Evolutionary conservation across 30 jellyfish, hydroid and myxozoan genomes (phyloP).

Genomic region (Rhopilema esculentum): DNA sequence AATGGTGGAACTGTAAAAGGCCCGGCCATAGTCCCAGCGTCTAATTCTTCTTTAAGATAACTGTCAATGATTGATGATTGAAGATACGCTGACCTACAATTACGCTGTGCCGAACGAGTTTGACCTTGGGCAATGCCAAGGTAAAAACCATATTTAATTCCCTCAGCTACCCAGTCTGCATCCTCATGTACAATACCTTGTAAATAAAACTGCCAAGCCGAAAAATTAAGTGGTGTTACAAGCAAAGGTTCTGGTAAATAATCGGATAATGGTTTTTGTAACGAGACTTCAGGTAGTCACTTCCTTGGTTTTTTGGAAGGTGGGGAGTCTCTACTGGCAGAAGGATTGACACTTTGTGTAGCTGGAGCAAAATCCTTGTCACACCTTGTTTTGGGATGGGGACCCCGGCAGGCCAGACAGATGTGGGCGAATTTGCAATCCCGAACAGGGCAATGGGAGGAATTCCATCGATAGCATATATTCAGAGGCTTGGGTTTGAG

Average conservation of each 20-base stretch:
- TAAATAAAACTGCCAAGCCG: conserved; percentile 5
- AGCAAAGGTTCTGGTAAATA: background rate
- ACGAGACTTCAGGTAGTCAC: background rate
- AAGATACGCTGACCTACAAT: conserved; percentile 47
- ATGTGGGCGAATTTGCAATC: background rate
- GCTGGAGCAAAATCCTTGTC: background rate
- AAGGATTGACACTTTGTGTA: no score
- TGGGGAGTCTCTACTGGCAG: background rate
- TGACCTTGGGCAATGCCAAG: background rate
- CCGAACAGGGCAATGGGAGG: background rate
- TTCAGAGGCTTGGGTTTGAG: background rate
- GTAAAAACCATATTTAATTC: background rate
- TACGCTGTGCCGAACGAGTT: conserved; percentile 40
- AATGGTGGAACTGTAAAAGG: conserved; percentile 66
- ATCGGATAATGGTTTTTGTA: conserved; percentile 7
- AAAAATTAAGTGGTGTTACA: conserved; percentile 18
- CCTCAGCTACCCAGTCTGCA: background rate
- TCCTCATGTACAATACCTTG: background rate
- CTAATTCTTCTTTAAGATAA: conserved; percentile 52
- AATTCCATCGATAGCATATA: background rate
- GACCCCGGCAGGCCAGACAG: background rate
- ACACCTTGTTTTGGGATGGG: background rate
- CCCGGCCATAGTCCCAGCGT: conserved; percentile 70
- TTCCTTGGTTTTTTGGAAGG: background rate
- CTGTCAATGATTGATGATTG: conserved; percentile 35